Evolutionary conservation across 1,140 invertebrate genomes (phyloP).

Genomic region (Papilio polytes): DNA sequence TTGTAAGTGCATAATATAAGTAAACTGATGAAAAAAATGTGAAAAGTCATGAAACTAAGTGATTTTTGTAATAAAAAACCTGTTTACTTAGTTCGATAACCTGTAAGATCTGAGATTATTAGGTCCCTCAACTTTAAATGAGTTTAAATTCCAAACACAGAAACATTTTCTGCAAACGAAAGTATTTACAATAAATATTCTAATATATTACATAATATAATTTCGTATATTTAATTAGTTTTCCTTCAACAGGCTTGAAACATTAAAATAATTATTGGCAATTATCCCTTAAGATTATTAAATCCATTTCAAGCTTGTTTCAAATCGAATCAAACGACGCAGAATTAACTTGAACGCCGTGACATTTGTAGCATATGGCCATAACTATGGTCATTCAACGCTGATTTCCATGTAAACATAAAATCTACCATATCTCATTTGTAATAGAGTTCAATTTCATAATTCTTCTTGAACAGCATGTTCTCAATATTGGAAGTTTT

Average conservation of each 20-base stretch:
- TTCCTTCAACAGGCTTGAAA: background rate
- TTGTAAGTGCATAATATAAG: too few relatives aligned
- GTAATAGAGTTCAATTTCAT: slow-evolving; percentile 34
- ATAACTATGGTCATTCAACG: slow-evolving; percentile 39
- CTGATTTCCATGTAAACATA: slow-evolving; percentile 28
- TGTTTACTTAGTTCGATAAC: background rate
- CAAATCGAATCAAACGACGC: slow-evolving; percentile 23
- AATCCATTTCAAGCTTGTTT: slow-evolving; percentile 20
- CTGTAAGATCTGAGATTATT: background rate
- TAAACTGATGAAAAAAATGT: too few relatives aligned
- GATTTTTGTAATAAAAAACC: background rate
- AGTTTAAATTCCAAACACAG: too few relatives aligned
- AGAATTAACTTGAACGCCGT: slow-evolving; percentile 43
- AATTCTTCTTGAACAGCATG: background rate
- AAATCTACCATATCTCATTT: slow-evolving; percentile 23
- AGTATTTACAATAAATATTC: too few relatives aligned
- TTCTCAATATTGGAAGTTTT: slow-evolving; percentile 33
- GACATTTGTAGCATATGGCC: slow-evolving; percentile 44
- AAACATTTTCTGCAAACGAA: too few relatives aligned
- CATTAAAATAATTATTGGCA: slow-evolving; percentile 20
- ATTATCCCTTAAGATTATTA: slow-evolving; percentile 37
- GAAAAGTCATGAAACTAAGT: too few relatives aligned
- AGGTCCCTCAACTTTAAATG: background rate
- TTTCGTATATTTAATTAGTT: background rate
- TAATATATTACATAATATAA: background rate